A percentile compares a stretch with the other conserved stretches of the same genome.
Evolutionary conservation across 1,140 invertebrate genomes (phyloP).

Genomic region (Drosophila subobscura): DNA sequence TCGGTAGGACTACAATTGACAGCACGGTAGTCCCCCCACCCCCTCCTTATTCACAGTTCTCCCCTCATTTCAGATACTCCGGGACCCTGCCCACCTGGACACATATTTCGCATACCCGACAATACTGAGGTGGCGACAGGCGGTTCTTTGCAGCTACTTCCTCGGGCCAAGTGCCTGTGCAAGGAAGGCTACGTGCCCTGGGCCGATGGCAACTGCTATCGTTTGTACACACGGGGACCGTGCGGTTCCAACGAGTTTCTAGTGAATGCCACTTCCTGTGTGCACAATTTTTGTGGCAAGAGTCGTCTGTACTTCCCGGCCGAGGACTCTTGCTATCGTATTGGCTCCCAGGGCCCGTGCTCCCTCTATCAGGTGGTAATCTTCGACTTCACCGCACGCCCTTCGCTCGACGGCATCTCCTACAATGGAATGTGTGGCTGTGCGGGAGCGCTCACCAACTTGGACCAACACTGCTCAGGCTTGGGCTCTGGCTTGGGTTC

Average conservation of each 20-base stretch:
- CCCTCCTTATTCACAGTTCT: not conserved
- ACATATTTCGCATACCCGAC: constrained; percentile 86
- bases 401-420: constrained; percentile 90
- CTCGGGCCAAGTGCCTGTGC: constrained; percentile 86
- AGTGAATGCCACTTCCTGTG: constrained; percentile 86
- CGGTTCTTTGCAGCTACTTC: constrained; percentile 75
- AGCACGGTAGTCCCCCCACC: not conserved
- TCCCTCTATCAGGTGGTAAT: constrained; percentile 88
- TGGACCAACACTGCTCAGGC: constrained; percentile 76
- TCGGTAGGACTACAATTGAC: constrained; percentile 85
- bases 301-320: constrained; percentile 90
- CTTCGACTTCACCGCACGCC: constrained; percentile 90
- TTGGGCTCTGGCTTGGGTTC: constrained; percentile 5
- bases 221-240: constrained; percentile 90
- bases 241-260: constrained; percentile 88
- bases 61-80: constrained; percentile 84
- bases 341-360: constrained; percentile 90
- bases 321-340: constrained; percentile 89
- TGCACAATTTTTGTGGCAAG: constrained; percentile 88
- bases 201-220: constrained; percentile 88
- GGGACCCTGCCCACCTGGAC: constrained; percentile 89
- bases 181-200: constrained; percentile 89
- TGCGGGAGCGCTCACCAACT: constrained; percentile 83
- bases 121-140: constrained; percentile 40
- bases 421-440: constrained; percentile 92